These are phyloP conservation scores for Empis livida DNA, from an alignment of 2,888 invertebrate species.

Conservation along the genomic window DNA sequence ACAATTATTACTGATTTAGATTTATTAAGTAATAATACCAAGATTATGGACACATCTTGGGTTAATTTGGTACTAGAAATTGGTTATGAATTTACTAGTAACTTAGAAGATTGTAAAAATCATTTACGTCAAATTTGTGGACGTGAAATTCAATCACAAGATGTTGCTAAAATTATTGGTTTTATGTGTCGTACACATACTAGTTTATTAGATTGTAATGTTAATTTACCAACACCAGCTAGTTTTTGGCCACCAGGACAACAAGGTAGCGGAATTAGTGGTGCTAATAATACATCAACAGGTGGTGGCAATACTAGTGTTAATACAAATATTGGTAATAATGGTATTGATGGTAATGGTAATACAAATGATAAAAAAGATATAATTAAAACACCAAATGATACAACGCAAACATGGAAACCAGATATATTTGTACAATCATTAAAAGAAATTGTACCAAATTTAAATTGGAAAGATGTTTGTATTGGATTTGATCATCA, in stretches of 20 bases:
- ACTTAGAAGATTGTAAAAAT: slow-evolving; percentile 77
- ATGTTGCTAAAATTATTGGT: slow-evolving; percentile 73
- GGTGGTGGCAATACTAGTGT: background rate
- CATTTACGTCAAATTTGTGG: slow-evolving; percentile 70
- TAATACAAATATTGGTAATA: slow-evolving; percentile 3
- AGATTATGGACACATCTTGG: slow-evolving; percentile 60
- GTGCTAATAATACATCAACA: background rate
- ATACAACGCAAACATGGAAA: slow-evolving; percentile 65
- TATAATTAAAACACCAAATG: slow-evolving; percentile 9
- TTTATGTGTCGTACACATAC: slow-evolving; percentile 76
- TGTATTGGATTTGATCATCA: slow-evolving; percentile 82
- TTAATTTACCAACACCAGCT: slow-evolving; percentile 54
- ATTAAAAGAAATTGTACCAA: slow-evolving; percentile 77
- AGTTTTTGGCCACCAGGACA: slow-evolving; percentile 44
- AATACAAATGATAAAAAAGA: slow-evolving; percentile 45
- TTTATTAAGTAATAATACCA: slow-evolving; percentile 13
- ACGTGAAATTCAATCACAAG: slow-evolving; percentile 67
- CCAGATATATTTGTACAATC: slow-evolving; percentile 86
- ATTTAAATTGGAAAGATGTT: slow-evolving; percentile 86
- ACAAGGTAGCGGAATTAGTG: slow-evolving; percentile 9
- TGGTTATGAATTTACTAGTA: slow-evolving; percentile 73
- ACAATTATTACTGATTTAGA: background rate
- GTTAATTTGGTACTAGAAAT: slow-evolving; percentile 86
- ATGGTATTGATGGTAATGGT: slow-evolving; percentile 18
- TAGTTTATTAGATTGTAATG: slow-evolving; percentile 48